Base-by-base conservation (phyloP, 2,888 invertebrate genomes). In the Saturnia japonica region DNA sequence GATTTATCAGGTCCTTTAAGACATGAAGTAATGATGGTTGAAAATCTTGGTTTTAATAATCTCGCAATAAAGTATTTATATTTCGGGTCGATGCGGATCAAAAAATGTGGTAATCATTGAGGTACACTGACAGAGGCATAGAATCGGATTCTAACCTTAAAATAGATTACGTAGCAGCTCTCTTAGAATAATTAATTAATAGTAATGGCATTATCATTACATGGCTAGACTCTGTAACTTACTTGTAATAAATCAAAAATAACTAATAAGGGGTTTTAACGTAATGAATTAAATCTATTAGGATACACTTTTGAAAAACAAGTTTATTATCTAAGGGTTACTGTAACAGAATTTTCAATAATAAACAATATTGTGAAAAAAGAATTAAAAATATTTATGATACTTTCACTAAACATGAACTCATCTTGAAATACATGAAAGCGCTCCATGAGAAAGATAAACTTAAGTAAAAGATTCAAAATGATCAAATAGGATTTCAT, bases 401-500 rank as follows among this genome's bases (percentile, higher is more conserved):
- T 19, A 40, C 14, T 60, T 2, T 60, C 28, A n/a, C 9, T 40
- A 64, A 64, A 64, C 40, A 64, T 4, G 9, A 0, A 16, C 9
- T 40, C n/a, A 19, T 40, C 7, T 40, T 60, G 28, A 28, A 60
- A 40, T n/a, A 64, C 9, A n/a, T n/a, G 64, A 40, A 64, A 40
- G 40, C 19, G 40, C 11, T 40, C 19, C n/a, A 64, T 2, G 40
- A 40, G 16, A 7, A 40, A 64, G 40, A n/a, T 40, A 34, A 2
- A 40, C 64, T 69, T 45, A 40, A 19, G 40, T 9, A n/a, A 64
- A 64, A n/a, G n/a, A 40, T 40, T 14, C 19, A 64, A 40, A 28
- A 64, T 19, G n/a, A 40, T 80, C 77, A 73, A 74, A 78, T 76
- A 74, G 79, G 83, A 82, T 83, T 79, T 60, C 81, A 77, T 79